A percentile compares a stretch with the other conserved stretches of the same genome.
Conservation (phyloP, 1,140 invertebrate species). For the Drosophila teissieri region DNA sequence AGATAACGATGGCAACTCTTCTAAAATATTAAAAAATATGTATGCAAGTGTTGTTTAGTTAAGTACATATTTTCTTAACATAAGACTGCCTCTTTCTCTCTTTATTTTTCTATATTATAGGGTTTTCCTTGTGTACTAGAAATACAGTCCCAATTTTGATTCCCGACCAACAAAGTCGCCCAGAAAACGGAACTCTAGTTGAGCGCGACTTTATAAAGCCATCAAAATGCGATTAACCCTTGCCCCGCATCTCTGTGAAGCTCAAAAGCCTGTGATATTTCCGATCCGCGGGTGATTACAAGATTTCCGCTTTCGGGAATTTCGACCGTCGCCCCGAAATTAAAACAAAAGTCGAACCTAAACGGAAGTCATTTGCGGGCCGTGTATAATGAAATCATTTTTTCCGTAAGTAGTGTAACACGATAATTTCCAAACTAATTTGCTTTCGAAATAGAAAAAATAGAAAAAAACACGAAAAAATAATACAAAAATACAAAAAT, state of each 20-base stretch:
- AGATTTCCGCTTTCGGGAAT: conserved; percentile 69
- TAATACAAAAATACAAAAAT: not conserved
- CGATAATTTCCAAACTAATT: conserved; percentile 61
- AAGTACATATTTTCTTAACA: too few relatives aligned
- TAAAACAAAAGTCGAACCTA: conserved; percentile 78
- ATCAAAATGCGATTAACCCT: conserved; percentile 76
- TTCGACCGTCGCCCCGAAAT: conserved; percentile 35
- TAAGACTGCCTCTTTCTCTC: too few relatives aligned
- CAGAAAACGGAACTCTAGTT: conserved; percentile 29
- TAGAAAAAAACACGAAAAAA: not conserved
- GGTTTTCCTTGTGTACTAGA: too few relatives aligned
- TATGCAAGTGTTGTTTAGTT: too few relatives aligned
- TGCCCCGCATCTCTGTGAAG: conserved; percentile 10
- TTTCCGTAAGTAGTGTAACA: conserved; percentile 45
- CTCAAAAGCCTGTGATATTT: conserved; percentile 44
- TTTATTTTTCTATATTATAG: too few relatives aligned
- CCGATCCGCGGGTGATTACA: conserved; percentile 69
- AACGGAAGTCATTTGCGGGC: conserved; percentile 76
- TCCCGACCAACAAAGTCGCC: not conserved
- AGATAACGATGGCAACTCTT: too few relatives aligned
- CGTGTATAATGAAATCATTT: conserved; percentile 74
- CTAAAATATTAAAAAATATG: too few relatives aligned
- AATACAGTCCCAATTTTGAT: not conserved
- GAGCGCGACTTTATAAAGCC: conserved; percentile 64
- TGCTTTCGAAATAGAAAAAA: conserved; percentile 54